Evolutionary conservation across 2,888 invertebrate genomes (phyloP), one percentile per base, ranked within the genome.

Genomic region (Teinopalpus imperialis): DNA sequence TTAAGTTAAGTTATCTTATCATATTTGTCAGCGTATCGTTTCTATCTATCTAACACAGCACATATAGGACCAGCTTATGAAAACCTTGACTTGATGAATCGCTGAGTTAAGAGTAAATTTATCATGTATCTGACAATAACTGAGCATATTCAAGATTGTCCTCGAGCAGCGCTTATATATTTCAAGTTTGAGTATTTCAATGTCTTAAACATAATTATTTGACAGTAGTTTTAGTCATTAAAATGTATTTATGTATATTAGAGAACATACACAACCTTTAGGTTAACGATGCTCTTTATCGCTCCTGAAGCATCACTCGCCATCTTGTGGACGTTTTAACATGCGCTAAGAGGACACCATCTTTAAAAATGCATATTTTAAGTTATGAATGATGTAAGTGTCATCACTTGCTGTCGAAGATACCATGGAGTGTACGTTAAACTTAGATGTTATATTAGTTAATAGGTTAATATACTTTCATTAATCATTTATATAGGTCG

Each of bases 271-370:
- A 39, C 21, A 43, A 46, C 24, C 18, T 21, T 41, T 53, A 37
- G 30, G 26, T 30, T 48, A 51, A 51, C 43, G 43, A 39, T 16
- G 31, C 24, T 52, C 45, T 53, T 42, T 51, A 34, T 43, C 43
- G 46, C 55, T 54, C 53, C 53, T 54, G 51, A 63, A 69, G 63
- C 59, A 60, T 69, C 66, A 43, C 43, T 68, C 76, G 76, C 76
- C 76, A 77, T 76, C 69, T 76, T 76, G 71, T 65, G 55, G 52
- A 54, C 52, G 49, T 57, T 63, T 61, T 58, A 65, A 65, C 65
- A 59, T 56, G 56, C 56, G 56, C 56, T 51, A 45, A 53, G 44
- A 41, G 49, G 52, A 51, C 52, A 43, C 39, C 47, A 41, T 48
- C 47, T 56, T 54, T 57, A 53, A 53, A 59, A 51, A 50, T 48